Conservation (phyloP, 2,797 vertebrate species). For the Gallinago stenura region DNA sequence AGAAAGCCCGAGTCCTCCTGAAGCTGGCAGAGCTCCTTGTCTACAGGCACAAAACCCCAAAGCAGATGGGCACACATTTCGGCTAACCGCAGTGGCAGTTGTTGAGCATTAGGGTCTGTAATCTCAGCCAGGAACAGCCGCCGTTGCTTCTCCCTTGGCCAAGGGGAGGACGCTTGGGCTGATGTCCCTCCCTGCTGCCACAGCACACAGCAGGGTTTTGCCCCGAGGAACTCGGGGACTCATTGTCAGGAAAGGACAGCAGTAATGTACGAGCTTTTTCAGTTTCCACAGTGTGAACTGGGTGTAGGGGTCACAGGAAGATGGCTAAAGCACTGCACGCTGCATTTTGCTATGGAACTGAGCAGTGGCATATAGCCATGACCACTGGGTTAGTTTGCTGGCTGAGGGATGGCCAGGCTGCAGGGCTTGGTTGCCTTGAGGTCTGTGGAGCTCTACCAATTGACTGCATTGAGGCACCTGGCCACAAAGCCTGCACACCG, state of each 20-base stretch:
- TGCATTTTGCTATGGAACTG: not conserved
- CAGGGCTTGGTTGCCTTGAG: not conserved
- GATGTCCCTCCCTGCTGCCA: not conserved
- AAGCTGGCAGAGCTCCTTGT: slow-evolving; percentile 31
- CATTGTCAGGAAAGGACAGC: not conserved
- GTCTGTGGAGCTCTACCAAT: not conserved
- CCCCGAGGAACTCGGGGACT: too few relatives aligned
- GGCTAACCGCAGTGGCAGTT: slow-evolving; percentile 27
- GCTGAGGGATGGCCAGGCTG: not conserved
- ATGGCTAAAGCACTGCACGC: not conserved
- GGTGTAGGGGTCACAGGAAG: not conserved
- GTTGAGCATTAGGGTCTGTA: slow-evolving; percentile 43
- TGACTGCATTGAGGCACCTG: not conserved
- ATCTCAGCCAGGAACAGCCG: not conserved
- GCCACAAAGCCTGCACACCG: not conserved
- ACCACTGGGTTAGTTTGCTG: not conserved
- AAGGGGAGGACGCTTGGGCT: not conserved
- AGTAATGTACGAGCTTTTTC: not conserved
- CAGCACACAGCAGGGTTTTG: not conserved
- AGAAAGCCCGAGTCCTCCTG: not conserved
- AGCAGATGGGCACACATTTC: slow-evolving; percentile 66
- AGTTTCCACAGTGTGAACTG: not conserved
- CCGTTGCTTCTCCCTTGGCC: not conserved
- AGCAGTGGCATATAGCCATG: fast-evolving
- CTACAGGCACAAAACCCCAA: slow-evolving; percentile 12